Evolutionary conservation across 2,888 invertebrate species (phyloP).

Genomic region (Silvanus unidentatus): DNA sequence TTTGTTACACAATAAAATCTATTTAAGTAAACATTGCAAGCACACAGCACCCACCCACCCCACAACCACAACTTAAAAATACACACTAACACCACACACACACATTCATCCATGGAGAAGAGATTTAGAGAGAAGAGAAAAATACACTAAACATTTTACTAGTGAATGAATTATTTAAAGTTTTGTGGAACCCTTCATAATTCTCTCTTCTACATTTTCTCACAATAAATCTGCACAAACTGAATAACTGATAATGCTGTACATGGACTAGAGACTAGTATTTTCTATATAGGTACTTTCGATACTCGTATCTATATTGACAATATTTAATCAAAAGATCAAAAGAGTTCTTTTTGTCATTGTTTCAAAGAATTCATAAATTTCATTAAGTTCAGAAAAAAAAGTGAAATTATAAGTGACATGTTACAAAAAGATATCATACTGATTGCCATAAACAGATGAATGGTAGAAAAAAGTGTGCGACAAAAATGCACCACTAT

Average conservation of each 20-base stretch:
- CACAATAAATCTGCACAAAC: slow-evolving; percentile 17
- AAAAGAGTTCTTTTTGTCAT: slow-evolving; percentile 23
- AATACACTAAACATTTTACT: slow-evolving; percentile 6
- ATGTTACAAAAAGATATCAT: not conserved
- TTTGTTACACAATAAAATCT: slow-evolving; percentile 15
- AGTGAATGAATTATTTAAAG: slow-evolving; percentile 11
- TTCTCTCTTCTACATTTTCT: slow-evolving; percentile 8
- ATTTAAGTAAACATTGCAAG: slow-evolving; percentile 14
- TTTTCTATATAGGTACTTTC: no score
- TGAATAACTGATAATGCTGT: slow-evolving; percentile 12
- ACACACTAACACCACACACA: no score
- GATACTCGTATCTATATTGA: slow-evolving; percentile 19
- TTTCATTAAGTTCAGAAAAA: slow-evolving; percentile 24
- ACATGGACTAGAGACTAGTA: slow-evolving; percentile 6
- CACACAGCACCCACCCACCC: slow-evolving; percentile 4
- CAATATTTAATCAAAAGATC: slow-evolving; percentile 26
- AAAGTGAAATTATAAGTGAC: slow-evolving; percentile 14
- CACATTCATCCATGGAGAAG: no score
- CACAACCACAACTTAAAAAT: not conserved
- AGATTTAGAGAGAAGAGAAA: no score
- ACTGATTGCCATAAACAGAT: not conserved
- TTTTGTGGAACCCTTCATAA: not conserved
- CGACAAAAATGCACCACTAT: not conserved
- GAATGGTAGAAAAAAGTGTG: no score
- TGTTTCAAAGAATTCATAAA: slow-evolving; percentile 26